Percentiles rank a stretch among this genome's conserved stretches.
Conservation (phyloP, 2,888 invertebrate species). For the Drosophila falleni region DNA sequence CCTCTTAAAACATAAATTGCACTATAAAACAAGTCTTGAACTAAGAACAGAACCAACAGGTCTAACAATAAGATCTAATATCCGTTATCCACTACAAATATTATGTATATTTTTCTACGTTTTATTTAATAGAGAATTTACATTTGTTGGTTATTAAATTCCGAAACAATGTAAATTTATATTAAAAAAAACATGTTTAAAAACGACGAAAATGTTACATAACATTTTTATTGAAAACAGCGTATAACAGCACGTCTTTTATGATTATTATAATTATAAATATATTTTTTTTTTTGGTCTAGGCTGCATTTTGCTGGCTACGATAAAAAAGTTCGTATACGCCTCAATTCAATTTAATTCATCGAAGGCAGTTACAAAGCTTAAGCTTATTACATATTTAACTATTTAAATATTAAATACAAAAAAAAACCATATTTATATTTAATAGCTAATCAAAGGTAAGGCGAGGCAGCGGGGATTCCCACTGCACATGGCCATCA, state of each 20-base stretch:
- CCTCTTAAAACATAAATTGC: slow-evolving; percentile 45
- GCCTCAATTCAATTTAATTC: slow-evolving; percentile 29
- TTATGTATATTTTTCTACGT: neutral
- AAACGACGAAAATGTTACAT: neutral
- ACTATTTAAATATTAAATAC: slow-evolving; percentile 5
- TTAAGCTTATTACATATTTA: slow-evolving; percentile 24
- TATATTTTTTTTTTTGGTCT: slow-evolving; percentile 63
- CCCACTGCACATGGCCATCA: neutral
- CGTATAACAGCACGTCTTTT: slow-evolving; percentile 19
- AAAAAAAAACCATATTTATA: slow-evolving; percentile 1
- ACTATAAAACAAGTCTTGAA: slow-evolving; percentile 54
- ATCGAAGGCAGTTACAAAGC: slow-evolving; percentile 48
- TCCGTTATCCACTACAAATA: neutral
- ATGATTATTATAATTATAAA: slow-evolving; percentile 11
- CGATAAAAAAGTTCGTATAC: slow-evolving; percentile 7
- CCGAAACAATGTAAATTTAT: neutral
- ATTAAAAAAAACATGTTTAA: neutral
- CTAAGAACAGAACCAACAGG: slow-evolving; percentile 49
- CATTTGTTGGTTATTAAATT: neutral
- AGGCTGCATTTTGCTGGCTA: slow-evolving; percentile 67
- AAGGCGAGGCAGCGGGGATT: neutral
- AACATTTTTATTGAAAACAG: neutral
- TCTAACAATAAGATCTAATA: slow-evolving; percentile 39
- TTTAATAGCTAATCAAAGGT: neutral
- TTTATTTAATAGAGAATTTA: neutral